Percentiles rank a stretch among this genome's conserved stretches.
These are phyloP conservation scores for Climacteris rufus DNA, from an alignment of 2,113 vertebrate genomes.

Conservation along the genomic window DNA sequence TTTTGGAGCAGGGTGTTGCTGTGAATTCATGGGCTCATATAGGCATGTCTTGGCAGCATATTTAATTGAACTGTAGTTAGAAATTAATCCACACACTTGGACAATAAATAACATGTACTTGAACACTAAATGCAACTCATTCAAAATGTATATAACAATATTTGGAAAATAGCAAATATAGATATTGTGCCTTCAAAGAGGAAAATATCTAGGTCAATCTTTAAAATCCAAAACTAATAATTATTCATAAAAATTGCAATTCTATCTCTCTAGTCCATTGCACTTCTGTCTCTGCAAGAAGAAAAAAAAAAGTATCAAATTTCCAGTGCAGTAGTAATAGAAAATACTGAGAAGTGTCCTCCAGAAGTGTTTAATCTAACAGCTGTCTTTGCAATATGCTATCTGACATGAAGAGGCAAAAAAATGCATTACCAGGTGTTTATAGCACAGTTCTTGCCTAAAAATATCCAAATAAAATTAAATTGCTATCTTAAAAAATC, in stretches of 20 bases:
- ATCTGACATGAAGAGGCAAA: neutral
- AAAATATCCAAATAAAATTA: neutral
- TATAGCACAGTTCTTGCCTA: neutral
- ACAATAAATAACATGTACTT: neutral
- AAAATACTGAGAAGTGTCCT: neutral
- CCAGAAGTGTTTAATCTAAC: neutral
- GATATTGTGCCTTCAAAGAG: neutral
- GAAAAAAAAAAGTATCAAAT: neutral
- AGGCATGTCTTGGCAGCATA: neutral
- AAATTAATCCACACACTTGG: neutral
- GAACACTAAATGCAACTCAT: neutral
- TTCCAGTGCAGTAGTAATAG: neutral
- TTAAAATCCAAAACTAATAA: neutral
- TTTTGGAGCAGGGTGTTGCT: neutral
- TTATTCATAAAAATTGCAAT: neutral
- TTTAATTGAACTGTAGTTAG: neutral
- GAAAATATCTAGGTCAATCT: neutral
- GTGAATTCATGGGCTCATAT: neutral
- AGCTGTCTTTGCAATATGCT: neutral
- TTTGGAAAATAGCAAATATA: neutral
- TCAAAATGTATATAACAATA: neutral
- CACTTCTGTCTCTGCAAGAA: neutral
- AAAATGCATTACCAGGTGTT: neutral
- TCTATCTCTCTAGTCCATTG: neutral
- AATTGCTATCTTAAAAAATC: neutral